Conservation (phyloP, 2,113 vertebrate genomes). For the Planiliza haematocheilus region DNA sequence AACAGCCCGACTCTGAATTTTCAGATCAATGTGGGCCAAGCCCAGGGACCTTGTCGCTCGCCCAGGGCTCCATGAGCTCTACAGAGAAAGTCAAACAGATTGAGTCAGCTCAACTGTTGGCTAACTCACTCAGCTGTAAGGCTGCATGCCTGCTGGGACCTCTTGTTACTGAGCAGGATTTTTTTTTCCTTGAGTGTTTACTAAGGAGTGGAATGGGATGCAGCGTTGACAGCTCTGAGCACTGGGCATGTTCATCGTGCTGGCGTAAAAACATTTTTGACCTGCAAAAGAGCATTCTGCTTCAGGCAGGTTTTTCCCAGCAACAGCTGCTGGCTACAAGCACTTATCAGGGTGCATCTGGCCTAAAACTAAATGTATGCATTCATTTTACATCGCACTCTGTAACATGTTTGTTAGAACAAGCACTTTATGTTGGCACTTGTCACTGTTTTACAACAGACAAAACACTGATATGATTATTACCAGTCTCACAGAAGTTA, state of each 20-base stretch:
- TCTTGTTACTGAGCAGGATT: constrained; percentile 60
- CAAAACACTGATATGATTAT: not conserved
- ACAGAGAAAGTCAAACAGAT: constrained; percentile 79
- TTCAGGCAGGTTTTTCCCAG: constrained; percentile 25
- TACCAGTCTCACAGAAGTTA: not conserved
- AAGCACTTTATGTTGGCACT: not conserved
- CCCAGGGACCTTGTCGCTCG: constrained; percentile 71
- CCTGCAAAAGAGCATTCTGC: constrained; percentile 10
- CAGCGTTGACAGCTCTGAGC: constrained; percentile 48
- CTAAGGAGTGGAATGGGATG: constrained; percentile 51
- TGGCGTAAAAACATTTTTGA: constrained; percentile 39
- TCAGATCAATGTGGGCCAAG: constrained; percentile 78
- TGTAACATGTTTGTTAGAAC: not conserved
- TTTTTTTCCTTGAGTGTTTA: constrained; percentile 59
- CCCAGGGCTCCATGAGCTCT: constrained; percentile 68
- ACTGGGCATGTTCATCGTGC: constrained; percentile 25
- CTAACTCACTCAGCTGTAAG: constrained; percentile 66
- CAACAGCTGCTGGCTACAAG: constrained; percentile 30
- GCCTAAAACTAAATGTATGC: constrained; percentile 8
- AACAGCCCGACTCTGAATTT: constrained; percentile 74
- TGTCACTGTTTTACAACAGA: not conserved
- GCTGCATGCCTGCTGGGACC: constrained; percentile 60
- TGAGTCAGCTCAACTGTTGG: constrained; percentile 69
- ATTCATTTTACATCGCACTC: constrained; percentile 9
- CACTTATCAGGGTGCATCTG: not conserved